These are phyloP conservation scores for Chloroceryle aenea DNA, from an alignment of 2,113 vertebrate genomes.

Conservation along the genomic window DNA sequence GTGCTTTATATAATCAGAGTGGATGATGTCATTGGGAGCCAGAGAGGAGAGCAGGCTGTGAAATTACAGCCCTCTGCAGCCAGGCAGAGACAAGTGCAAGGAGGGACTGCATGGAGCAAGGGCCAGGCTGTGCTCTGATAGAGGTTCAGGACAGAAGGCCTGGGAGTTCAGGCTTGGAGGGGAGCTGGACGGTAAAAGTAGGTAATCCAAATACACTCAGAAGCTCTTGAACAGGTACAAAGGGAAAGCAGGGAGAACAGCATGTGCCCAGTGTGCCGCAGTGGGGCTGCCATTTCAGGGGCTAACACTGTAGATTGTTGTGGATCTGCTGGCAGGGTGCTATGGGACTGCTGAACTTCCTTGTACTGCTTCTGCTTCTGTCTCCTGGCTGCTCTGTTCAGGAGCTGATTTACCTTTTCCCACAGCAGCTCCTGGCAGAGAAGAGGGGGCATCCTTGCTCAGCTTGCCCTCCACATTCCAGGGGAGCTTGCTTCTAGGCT, in stretches of 20 bases:
- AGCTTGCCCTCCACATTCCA: background rate
- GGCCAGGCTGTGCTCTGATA: background rate
- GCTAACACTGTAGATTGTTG: background rate
- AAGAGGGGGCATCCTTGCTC: background rate
- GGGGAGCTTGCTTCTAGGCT: background rate
- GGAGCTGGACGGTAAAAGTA: background rate
- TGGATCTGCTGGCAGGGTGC: background rate
- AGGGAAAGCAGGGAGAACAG: background rate
- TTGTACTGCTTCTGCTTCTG: background rate
- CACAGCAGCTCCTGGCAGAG: background rate
- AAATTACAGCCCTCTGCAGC: constrained; percentile 69
- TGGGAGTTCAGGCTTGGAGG: background rate
- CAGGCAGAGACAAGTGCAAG: constrained; percentile 39
- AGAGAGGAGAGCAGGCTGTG: constrained; percentile 57
- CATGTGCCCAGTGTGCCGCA: background rate
- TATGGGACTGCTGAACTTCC: background rate
- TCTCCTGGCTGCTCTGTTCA: background rate
- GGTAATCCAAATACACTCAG: background rate
- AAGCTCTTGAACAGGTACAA: background rate
- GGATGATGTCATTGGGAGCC: constrained; percentile 71
- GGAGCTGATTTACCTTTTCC: background rate
- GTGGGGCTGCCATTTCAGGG: background rate
- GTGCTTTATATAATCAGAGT: constrained; percentile 68
- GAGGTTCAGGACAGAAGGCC: background rate
- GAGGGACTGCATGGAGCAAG: background rate